Base-by-base conservation (phyloP, 2,113 vertebrate species). In the Microtus pennsylvanicus region DNA sequence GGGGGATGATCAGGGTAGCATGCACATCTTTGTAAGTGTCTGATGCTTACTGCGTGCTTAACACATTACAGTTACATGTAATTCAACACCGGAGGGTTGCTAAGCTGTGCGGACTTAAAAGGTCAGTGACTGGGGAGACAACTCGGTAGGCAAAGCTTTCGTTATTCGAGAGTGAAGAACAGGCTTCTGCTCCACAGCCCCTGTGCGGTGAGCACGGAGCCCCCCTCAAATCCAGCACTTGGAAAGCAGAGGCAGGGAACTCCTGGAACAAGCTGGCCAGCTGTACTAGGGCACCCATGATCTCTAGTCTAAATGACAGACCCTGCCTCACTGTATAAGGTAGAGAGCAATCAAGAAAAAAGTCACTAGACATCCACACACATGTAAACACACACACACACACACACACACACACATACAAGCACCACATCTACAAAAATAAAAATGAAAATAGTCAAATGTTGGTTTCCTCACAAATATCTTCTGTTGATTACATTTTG, bases 11-110 rank as follows among this genome's bases (percentile, higher is more conserved):
- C 24, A 0, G 0, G 3, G 28, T 5, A 30, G 14, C 28, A 4
- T 11, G 1, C 2, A 2, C 0, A 13, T 28, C 76, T 38, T 2
- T 1, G 7, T 0, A 8, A 19, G 3, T 3, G 30, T 35, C 35
- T 38, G 35, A 5, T 2, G 3, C 76, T 50, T 63, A 5, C 13
- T 30, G 67, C 0, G 0, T 42, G 52, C 81, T 14, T 16, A 35
- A 70, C 5, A 12, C 33, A 2, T 35, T 3, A 3, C 3, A 2
- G 33, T 74, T 38, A 69, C 6, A 9, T 2, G 13, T 7, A 38
- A n/a, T 45, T 86, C n/a, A 9, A 89, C 67, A 28, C 26, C 55
- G 93, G 30, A 52, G 82, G 7, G 24, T 81, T 58, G 55, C 17
- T 61, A 74, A 75, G 17, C 33, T 81, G 92, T 72, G 89, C 42